A percentile compares a stretch with the other conserved stretches of the same genome.
Conservation (phyloP, 2,888 invertebrate genomes). For the Sipunculus nudus region DNA sequence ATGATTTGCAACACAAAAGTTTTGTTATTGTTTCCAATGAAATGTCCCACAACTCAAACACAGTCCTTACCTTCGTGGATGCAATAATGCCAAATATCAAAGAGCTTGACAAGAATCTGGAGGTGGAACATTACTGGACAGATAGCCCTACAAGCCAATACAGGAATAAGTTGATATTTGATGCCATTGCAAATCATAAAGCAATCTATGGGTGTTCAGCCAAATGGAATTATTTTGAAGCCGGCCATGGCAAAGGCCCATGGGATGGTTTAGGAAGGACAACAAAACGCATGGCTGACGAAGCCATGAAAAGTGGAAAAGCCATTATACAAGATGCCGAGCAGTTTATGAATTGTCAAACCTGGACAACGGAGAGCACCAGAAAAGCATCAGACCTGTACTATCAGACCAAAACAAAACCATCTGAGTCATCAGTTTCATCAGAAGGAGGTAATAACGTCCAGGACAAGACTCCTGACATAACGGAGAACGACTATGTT, state of each 20-base stretch:
- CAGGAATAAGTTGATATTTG: constrained; percentile 36
- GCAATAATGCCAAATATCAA: constrained; percentile 20
- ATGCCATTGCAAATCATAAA: constrained; percentile 21
- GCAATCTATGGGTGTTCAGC: constrained; percentile 15
- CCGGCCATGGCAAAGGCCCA: constrained; percentile 8
- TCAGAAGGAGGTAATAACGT: no score
- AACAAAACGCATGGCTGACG: no score
- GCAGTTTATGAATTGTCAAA: not conserved
- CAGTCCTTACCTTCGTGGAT: constrained; percentile 34
- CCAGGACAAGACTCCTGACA: no score
- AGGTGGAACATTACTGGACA: constrained; percentile 33
- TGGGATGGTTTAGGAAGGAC: not conserved
- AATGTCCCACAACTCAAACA: constrained; percentile 28
- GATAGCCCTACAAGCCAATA: constrained; percentile 39
- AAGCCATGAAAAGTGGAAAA: no score
- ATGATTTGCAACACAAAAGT: constrained; percentile 19
- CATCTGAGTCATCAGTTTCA: no score
- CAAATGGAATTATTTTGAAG: constrained; percentile 30
- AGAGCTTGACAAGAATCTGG: not conserved
- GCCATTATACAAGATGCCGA: not conserved
- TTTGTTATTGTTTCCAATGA: constrained; percentile 34
- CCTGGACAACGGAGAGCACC: no score
- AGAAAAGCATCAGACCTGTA: no score
- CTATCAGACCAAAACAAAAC: no score
- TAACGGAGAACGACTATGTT: no score